These are phyloP conservation scores for Rhabdornis inornatus DNA, from an alignment of 2,113 vertebrate species.

Conservation along the genomic window DNA sequence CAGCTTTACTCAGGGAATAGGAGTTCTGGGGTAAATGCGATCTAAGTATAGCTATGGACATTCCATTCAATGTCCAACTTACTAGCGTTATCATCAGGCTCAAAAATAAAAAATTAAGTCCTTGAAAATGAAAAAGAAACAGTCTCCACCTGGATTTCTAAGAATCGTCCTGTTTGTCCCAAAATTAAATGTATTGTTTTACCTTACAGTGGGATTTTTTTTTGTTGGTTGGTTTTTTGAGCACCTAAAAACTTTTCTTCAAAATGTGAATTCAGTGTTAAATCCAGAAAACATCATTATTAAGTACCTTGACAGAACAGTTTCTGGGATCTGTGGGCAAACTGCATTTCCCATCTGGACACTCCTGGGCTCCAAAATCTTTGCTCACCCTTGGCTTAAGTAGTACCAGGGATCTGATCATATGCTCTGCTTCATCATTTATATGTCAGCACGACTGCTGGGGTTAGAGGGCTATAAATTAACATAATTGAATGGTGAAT, in stretches of 20 bases:
- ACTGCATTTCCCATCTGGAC: background rate
- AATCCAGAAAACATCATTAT: background rate
- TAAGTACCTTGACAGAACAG: background rate
- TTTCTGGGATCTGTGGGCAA: background rate
- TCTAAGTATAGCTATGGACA: background rate
- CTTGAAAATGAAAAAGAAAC: background rate
- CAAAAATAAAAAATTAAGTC: background rate
- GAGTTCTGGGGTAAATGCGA: background rate
- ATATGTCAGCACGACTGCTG: constrained; percentile 13
- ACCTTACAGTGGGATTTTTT: background rate
- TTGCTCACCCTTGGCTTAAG: background rate
- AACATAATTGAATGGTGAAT: constrained; percentile 38
- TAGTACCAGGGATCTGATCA: constrained; percentile 6
- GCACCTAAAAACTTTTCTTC: background rate
- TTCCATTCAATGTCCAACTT: background rate
- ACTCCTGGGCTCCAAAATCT: background rate
- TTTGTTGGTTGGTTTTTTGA: background rate
- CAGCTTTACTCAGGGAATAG: background rate
- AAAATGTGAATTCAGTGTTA: background rate
- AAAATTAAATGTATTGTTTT: background rate
- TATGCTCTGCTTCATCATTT: constrained; percentile 35
- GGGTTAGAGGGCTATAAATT: constrained; percentile 35
- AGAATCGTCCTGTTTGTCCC: background rate
- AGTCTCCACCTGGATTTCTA: background rate
- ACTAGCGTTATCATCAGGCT: background rate